These are phyloP conservation scores for Danaus melanippus DNA, from an alignment of 1,140 invertebrate species.

Conservation along the genomic window DNA sequence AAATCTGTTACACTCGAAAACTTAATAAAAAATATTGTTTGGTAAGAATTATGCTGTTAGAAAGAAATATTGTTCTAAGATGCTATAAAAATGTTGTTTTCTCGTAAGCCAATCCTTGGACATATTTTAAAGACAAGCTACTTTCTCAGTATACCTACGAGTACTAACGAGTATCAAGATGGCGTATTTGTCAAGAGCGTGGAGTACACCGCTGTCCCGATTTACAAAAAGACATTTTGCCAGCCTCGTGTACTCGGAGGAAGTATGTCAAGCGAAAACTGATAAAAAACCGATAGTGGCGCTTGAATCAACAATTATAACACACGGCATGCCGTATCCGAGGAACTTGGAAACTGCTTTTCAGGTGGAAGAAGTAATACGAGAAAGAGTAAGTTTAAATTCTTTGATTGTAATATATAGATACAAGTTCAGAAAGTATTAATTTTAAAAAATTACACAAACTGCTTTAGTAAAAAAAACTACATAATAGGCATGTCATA, in stretches of 20 bases:
- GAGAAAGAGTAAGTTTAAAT: constrained; percentile 73
- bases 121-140: no score
- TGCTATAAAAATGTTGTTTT: no score
- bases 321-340: constrained; percentile 98
- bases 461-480: no score
- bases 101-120: no score
- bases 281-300: constrained; percentile 86
- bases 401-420: neutral
- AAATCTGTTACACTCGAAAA: no score
- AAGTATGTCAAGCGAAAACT: constrained; percentile 74
- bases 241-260: constrained; percentile 60
- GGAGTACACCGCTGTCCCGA: constrained; percentile 17
- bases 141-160: neutral
- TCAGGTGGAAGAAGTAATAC: constrained; percentile 85
- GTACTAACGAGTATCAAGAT: constrained; percentile 27
- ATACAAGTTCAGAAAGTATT: neutral
- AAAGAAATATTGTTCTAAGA: no score
- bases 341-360: constrained; percentile 90
- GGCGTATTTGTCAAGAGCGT: constrained; percentile 36
- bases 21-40: no score
- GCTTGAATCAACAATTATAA: constrained; percentile 97
- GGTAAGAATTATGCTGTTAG: no score
- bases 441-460: constrained; percentile 1
- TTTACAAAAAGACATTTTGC: constrained; percentile 15
- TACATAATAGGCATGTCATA: no score